Evolutionary conservation across 2,888 invertebrate species (phyloP).

Genomic region (Leptopterna dolabrata): DNA sequence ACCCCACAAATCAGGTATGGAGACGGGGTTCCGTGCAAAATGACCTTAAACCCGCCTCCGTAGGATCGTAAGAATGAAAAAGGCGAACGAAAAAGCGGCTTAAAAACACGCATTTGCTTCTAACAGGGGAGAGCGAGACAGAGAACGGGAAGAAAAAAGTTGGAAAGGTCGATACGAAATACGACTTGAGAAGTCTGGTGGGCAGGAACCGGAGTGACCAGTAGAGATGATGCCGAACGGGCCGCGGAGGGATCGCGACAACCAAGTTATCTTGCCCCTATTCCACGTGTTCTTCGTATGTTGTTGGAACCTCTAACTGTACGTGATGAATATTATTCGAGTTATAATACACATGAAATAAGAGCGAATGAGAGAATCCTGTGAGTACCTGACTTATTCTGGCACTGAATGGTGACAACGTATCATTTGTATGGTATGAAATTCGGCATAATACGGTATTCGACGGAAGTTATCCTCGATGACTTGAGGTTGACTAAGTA

Average conservation of each 20-base stretch:
- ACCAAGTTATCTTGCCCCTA: background rate
- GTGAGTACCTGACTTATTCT: too few species aligned
- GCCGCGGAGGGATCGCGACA: background rate
- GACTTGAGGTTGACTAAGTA: too few species aligned
- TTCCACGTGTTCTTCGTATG: background rate
- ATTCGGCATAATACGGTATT: too few species aligned
- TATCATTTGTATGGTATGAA: too few species aligned
- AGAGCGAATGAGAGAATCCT: too few species aligned
- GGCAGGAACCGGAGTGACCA: slow-evolving; percentile 48
- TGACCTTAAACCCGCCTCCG: slow-evolving; percentile 28
- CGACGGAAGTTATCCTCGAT: too few species aligned
- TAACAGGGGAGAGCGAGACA: background rate
- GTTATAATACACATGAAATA: too few species aligned
- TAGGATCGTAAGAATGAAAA: background rate
- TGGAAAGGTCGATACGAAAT: slow-evolving; percentile 37
- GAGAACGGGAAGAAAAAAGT: background rate
- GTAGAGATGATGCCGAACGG: slow-evolving; percentile 6
- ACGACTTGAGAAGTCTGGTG: slow-evolving; percentile 22
- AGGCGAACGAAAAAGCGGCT: slow-evolving; percentile 4
- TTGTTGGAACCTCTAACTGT: background rate
- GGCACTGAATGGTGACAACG: too few species aligned
- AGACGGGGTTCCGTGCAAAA: background rate
- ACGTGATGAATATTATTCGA: too few species aligned
- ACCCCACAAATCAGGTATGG: background rate
- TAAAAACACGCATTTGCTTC: slow-evolving; percentile 44